Evolutionary conservation across 2,797 vertebrate genomes (phyloP).

Genomic region (Mergus octosetaceus): DNA sequence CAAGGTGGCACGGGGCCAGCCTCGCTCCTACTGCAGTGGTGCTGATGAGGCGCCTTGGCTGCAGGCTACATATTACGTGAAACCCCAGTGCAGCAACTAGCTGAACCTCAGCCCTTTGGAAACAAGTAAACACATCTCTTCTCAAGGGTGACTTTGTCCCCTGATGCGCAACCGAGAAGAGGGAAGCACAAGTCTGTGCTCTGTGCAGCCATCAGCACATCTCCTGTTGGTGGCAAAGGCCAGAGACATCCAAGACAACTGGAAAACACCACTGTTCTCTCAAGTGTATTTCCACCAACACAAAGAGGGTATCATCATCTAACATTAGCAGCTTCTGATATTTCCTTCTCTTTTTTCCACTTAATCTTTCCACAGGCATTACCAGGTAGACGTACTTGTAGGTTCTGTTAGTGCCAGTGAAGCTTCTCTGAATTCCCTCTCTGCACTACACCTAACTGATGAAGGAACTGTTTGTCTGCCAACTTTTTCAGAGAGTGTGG

Average conservation of each 20-base stretch:
- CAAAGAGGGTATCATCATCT: rapidly evolving
- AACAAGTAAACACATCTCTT: rapidly evolving
- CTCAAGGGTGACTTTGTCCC: not conserved
- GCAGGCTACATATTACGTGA: not conserved
- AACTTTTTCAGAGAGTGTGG: not conserved
- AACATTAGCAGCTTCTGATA: not conserved
- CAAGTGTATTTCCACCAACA: not conserved
- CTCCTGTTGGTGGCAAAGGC: not conserved
- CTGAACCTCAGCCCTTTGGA: not conserved
- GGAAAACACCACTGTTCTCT: not conserved
- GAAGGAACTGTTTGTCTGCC: not conserved
- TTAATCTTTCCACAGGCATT: not conserved
- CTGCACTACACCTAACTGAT: not conserved
- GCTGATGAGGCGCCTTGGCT: not conserved
- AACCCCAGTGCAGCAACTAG: not conserved
- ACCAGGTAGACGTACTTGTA: not conserved
- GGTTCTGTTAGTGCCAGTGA: not conserved
- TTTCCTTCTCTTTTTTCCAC: not conserved
- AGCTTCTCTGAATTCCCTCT: not conserved
- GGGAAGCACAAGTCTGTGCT: rapidly evolving
- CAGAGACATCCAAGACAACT: not conserved
- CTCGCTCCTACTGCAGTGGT: rapidly evolving
- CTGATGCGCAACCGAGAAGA: rapidly evolving
- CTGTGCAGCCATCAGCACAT: not conserved
- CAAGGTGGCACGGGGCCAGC: not conserved